These are phyloP conservation scores for Monopterus albus DNA, from an alignment of 2,113 vertebrate species.

Conservation along the genomic window DNA sequence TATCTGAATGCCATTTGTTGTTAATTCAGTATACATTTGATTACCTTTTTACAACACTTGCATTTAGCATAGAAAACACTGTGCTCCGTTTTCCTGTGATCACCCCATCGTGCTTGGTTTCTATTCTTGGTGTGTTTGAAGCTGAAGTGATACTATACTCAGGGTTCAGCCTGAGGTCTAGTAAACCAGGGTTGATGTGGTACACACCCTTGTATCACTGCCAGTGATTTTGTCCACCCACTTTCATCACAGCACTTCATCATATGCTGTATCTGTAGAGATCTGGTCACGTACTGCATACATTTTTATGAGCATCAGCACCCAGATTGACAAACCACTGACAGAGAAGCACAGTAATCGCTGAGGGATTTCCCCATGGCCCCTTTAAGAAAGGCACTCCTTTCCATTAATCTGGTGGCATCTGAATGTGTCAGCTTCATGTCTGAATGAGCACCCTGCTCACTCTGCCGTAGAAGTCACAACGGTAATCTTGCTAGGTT, in stretches of 20 bases:
- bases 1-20: neutral
- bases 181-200: conserved; percentile 28
- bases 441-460: no score
- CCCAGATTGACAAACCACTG: neutral
- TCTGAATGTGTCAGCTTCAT: no score
- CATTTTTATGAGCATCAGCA: conserved; percentile 48
- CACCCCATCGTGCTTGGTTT: conserved; percentile 9
- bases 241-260: conserved; percentile 1
- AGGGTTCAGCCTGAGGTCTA: conserved; percentile 21
- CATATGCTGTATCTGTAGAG: neutral
- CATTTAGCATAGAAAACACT: neutral
- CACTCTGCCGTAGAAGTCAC: no score
- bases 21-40: neutral
- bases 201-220: conserved; percentile 1
- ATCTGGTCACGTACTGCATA: neutral
- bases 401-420: no score
- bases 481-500: no score
- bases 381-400: no score
- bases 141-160: neutral
- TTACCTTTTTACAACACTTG: neutral
- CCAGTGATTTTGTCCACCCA: conserved; percentile 15
- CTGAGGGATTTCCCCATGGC: conserved; percentile 64
- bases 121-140: neutral
- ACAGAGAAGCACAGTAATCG: neutral
- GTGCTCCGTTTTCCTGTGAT: conserved; percentile 1